These are phyloP conservation scores for Diarsia mendica DNA, from an alignment of 2,888 invertebrate genomes.

Conservation along the genomic window DNA sequence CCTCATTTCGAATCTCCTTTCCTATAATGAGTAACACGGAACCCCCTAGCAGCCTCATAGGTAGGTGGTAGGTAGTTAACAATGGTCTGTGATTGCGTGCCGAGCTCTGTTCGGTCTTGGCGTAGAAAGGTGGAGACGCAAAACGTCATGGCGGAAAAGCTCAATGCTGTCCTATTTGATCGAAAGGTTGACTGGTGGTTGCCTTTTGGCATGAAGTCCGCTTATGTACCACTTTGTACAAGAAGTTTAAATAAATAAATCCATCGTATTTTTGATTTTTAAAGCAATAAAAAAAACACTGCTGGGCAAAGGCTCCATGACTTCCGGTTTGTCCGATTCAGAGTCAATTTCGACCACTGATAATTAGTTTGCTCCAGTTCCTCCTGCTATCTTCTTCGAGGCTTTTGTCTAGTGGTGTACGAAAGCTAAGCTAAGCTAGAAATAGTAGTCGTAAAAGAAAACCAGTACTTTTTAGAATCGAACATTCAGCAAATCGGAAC, in stretches of 20 bases:
- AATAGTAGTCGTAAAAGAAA: not conserved
- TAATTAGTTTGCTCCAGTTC: no score
- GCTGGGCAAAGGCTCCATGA: not conserved
- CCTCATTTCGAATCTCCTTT: conserved; percentile 48
- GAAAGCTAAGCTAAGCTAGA: no score
- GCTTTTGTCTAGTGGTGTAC: not conserved
- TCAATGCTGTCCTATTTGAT: no score
- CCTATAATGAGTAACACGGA: conserved; percentile 54
- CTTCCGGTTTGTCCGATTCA: no score
- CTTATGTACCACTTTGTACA: no score
- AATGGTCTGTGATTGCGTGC: conserved; percentile 82
- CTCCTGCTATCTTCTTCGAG: no score
- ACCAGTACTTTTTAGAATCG: no score
- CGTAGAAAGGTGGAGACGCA: not conserved
- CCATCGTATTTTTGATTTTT: not conserved
- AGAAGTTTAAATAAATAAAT: no score
- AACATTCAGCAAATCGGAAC: not conserved
- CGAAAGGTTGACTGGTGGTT: no score
- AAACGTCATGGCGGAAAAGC: not conserved
- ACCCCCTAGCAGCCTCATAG: conserved; percentile 17
- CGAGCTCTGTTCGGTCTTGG: conserved; percentile 63
- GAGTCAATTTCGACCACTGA: no score
- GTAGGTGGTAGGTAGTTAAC: conserved; percentile 67
- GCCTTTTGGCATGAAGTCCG: no score
- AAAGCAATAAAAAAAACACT: not conserved